Percentiles rank a stretch among this genome's conserved stretches.
Conservation (phyloP, 2,797 vertebrate species). For the Diplodus sargus region DNA sequence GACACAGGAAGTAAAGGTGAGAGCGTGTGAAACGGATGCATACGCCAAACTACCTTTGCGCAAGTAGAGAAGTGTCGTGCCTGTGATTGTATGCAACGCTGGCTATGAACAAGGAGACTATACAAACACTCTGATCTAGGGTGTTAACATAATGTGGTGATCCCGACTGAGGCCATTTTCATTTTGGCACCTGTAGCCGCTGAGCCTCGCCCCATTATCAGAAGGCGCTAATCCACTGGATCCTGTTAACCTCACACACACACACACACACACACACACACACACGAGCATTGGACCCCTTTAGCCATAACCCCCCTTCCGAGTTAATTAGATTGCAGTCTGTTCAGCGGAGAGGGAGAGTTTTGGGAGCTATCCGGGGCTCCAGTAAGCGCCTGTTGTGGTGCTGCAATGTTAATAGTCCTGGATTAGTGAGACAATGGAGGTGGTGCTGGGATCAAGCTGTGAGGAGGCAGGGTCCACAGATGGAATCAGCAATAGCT, state of each 20-base stretch:
- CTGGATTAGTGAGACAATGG: conserved; percentile 80
- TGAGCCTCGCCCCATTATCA: conserved; percentile 29
- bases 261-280: conserved; percentile 10
- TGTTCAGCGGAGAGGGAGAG: conserved; percentile 66
- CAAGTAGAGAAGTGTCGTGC: background rate
- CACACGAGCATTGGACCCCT: background rate
- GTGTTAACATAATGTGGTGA: conserved; percentile 5
- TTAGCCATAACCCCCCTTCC: too few species aligned
- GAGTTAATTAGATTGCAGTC: conserved; percentile 73
- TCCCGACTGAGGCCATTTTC: conserved; percentile 32
- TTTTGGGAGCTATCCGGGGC: conserved; percentile 56
- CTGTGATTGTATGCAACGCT: background rate
- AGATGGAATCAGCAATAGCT: conserved; percentile 75
- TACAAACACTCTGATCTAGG: background rate
- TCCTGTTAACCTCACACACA: conserved; percentile 60
- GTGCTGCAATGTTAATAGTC: conserved; percentile 69
- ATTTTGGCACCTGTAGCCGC: conserved; percentile 58
- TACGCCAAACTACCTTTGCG: too few species aligned
- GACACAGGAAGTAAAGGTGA: too few species aligned
- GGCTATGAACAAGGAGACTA: background rate
- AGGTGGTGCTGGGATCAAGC: conserved; percentile 68
- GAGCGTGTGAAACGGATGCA: too few species aligned
- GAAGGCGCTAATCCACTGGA: conserved; percentile 68
- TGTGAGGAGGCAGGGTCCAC: conserved; percentile 73
- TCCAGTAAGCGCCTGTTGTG: conserved; percentile 60